Evolutionary conservation across 2,113 vertebrate species (phyloP), one percentile per base, ranked within the genome.

Genomic region (Vidua chalybeata): DNA sequence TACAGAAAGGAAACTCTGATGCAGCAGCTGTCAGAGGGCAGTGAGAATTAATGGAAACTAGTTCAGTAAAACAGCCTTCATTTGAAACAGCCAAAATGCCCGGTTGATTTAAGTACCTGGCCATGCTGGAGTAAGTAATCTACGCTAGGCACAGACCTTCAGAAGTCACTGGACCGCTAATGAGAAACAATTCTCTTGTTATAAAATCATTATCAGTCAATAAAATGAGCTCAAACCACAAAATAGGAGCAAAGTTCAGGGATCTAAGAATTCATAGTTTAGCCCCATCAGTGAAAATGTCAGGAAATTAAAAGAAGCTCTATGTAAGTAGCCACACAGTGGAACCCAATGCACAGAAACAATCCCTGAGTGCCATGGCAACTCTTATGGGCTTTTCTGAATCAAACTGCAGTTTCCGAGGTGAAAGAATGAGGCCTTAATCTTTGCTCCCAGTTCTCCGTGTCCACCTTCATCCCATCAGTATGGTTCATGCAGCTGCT

Each of bases 151-250:
- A 43, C 45, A 80, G 85, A 88, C 75, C 28, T 96, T 76, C 90
- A 91, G 76, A 56, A 89, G 49, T 78, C 69, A 71, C 74, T 81
- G 55, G 39, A 26, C 92, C 73, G 39, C 35, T 93, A 80, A 90
- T 90, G 86, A 91, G 37, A 96, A 96, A 89, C 67, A 89, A 82
- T 90, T 80, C 52, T 96, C 28, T 89, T 95, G 79, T 78, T 94
- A 90, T 75, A 94, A 91, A 96, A 59, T 82, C 87, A 95, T 92
- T 96, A 95, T 82, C 62, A 59, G 76, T 95, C 92, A 97, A 78
- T 92, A 93, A 95, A 90, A 56, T 46, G 67, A 94, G 43, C 81
- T 94, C 83, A 87, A 74, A 73, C 33, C 37, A 90, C 86, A 96
- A 90, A 96, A 92, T 26, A 88, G 61, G 79, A 85, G 75, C 78